These are phyloP conservation scores for Lepidochitona cinerea DNA, from an alignment of 2,888 invertebrate genomes.

Conservation along the genomic window DNA sequence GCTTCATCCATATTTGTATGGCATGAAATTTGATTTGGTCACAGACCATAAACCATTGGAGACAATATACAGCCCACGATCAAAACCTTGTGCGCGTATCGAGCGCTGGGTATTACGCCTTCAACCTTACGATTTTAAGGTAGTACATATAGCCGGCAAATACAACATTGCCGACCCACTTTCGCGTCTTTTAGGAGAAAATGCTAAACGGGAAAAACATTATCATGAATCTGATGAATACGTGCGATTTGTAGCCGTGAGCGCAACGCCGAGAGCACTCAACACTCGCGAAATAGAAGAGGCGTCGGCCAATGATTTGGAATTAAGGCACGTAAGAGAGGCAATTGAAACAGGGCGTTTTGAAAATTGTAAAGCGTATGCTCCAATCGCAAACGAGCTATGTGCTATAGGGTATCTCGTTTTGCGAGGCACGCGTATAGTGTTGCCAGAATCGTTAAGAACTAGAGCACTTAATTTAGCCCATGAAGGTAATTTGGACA, in stretches of 20 bases:
- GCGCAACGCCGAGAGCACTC: constrained; percentile 11
- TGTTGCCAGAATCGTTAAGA: constrained; percentile 28
- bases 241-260: not conserved
- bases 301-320: constrained; percentile 10
- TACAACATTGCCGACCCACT: constrained; percentile 13
- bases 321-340: constrained; percentile 4
- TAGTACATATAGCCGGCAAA: not conserved
- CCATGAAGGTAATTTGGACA: constrained; percentile 31
- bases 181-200: not conserved
- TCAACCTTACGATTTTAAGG: constrained; percentile 2
- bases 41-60: constrained; percentile 21
- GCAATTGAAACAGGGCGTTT: constrained; percentile 13
- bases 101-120: constrained; percentile 10
- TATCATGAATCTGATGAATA: not conserved
- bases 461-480: too few species aligned
- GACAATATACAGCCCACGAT: constrained; percentile 10
- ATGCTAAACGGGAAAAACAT: too few species aligned
- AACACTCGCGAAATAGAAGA: constrained; percentile 2
- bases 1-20: constrained; percentile 19
- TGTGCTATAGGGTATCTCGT: constrained; percentile 28
- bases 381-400: constrained; percentile 21
- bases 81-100: constrained; percentile 8
- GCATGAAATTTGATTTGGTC: constrained; percentile 18
- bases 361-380: not conserved
- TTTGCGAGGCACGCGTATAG: constrained; percentile 31